Evolutionary conservation across 2,113 vertebrate genomes (phyloP), one percentile per base, ranked within the genome.

Genomic region (Natator depressus): DNA sequence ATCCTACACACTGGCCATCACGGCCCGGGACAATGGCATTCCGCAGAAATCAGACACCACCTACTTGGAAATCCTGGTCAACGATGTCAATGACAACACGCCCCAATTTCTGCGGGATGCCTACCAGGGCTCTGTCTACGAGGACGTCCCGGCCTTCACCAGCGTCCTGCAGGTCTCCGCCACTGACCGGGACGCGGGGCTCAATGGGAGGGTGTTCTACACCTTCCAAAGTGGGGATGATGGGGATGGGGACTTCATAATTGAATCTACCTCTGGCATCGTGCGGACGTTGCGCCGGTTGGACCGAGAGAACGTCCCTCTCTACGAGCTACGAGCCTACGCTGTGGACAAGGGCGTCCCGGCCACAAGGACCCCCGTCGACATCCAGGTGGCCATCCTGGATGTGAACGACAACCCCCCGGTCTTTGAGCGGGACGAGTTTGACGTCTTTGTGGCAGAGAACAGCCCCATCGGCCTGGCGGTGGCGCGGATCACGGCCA

Each of bases 11-110:
- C 92, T 99, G 38, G 99, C 99, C 96, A 99, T 99, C 97, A 99
- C 99, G 0, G 99, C 99, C 0, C 98, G 98, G 2, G 99, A 99
- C 94, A 99, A 99, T 0, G 99, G 99, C 92, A 99, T 99, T 93
- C 99, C 99, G 0, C 99, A 99, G 97, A 99, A 99, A 96, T 99
- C 99, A 0, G 99, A 99, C 97, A 99, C 99, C 29, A 99, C 99
- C 27, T 99, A 99, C 96, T 96, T 99, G 95, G 99, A 99, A 98
- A 99, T 99, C 88, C 97, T 99, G 85, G 99, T 99, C 57, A 99
- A 98, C 0, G 99, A 99, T 0, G 99, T 99, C 9, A 99, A 99
- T 1, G 99, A 99, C 98, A 99, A 99, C 0, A 98, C 99, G 0
- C 99, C 99, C 6, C 99, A 99, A 82, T 99, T 99, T 96, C 98